Percentiles rank a stretch among this genome's conserved stretches.
These are phyloP conservation scores for Melanocharis versteri DNA, from an alignment of 2,113 vertebrate genomes.

Conservation along the genomic window DNA sequence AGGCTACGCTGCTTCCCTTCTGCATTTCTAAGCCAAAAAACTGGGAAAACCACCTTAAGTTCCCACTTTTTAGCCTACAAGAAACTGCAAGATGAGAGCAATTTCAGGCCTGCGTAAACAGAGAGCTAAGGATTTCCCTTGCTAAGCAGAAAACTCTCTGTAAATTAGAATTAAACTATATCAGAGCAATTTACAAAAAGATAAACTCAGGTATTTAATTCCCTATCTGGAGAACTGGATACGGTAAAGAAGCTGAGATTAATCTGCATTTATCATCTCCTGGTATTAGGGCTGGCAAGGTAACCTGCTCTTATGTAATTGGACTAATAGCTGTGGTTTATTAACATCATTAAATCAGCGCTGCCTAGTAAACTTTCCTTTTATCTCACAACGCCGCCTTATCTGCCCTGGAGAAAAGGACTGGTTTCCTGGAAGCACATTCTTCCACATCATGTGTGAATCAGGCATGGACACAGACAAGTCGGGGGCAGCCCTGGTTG, in stretches of 20 bases:
- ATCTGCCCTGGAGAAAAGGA: background rate
- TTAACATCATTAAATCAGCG: conserved; percentile 23
- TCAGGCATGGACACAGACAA: background rate
- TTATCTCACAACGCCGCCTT: background rate
- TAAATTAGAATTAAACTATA: background rate
- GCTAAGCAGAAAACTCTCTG: background rate
- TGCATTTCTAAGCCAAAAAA: background rate
- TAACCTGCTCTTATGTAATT: conserved; percentile 24
- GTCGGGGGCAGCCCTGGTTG: background rate
- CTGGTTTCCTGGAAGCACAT: background rate
- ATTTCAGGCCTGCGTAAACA: background rate
- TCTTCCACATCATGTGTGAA: background rate
- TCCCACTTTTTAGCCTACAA: background rate
- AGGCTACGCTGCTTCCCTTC: background rate
- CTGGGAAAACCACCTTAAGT: background rate
- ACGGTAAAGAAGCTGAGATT: background rate
- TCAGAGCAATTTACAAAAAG: background rate
- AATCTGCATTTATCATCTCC: conserved; percentile 18
- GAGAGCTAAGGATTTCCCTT: background rate
- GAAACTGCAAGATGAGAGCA: background rate
- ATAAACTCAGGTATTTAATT: conserved; percentile 20
- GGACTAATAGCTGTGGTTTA: conserved; percentile 41
- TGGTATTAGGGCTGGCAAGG: background rate
- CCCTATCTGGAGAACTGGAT: background rate
- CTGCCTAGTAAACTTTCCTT: conserved; percentile 26